phyloP scores from a whole-genome alignment of 2,888 invertebrate genomes.

The Brachylomia viminalis region DNA sequence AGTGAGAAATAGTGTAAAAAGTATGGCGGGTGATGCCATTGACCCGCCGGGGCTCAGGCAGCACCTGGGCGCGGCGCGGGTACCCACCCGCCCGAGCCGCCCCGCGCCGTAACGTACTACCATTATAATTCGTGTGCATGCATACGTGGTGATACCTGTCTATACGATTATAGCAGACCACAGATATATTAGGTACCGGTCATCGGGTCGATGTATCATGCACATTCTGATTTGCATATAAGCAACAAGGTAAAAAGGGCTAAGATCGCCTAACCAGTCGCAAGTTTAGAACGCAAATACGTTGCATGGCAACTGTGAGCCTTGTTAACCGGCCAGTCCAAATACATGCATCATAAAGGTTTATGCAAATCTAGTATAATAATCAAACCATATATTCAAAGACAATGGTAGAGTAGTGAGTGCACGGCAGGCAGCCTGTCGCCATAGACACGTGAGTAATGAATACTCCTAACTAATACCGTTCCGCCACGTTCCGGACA shows the following conservation, averaged over 20 bases:
- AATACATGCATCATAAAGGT: constrained; percentile 8
- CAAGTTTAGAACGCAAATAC: constrained; percentile 16
- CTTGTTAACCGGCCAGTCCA: constrained; percentile 1
- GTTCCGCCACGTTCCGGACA: constrained; percentile 53
- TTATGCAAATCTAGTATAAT: constrained; percentile 27
- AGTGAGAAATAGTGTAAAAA: constrained; percentile 72
- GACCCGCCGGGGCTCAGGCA: constrained; percentile 70
- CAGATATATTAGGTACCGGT: constrained; percentile 43
- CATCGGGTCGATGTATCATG: constrained; percentile 38
- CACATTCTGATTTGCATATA: constrained; percentile 20
- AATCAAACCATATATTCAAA: constrained; percentile 28
- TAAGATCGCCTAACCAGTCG: background rate
- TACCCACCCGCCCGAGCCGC: constrained; percentile 57
- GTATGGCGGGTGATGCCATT: constrained; percentile 72
- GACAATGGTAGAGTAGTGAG: constrained; percentile 46
- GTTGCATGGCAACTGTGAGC: constrained; percentile 12
- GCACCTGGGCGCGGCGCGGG: constrained; percentile 65
- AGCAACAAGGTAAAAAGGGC: constrained; percentile 31
- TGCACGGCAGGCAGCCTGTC: constrained; percentile 46
- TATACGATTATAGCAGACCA: constrained; percentile 32
- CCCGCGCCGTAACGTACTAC: constrained; percentile 49
- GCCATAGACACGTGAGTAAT: constrained; percentile 50
- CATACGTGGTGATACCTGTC: constrained; percentile 30
- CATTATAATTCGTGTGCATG: constrained; percentile 39
- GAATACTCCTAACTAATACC: constrained; percentile 50